Base-by-base conservation (phyloP, 2,888 invertebrate genomes). In the Doris montereyensis region DNA sequence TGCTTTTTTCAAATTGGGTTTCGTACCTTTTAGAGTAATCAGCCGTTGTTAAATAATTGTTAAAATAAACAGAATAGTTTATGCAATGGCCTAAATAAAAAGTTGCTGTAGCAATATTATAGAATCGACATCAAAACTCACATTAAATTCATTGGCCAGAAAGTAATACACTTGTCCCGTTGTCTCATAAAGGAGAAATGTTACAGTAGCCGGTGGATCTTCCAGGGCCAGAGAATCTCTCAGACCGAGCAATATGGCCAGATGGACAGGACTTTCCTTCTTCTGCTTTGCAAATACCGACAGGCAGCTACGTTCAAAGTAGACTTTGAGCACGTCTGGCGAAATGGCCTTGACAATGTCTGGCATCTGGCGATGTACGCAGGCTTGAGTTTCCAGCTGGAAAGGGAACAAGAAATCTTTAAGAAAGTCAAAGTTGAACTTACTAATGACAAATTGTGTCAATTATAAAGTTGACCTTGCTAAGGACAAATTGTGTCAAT, bases 181-280 rank as follows among this genome's bases (percentile, higher is more conserved):
- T 8, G 85, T 75, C 32, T 85, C 78, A 74, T 85, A 84, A 65
- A 90, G 79, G 35, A 88, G 58, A 13, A 79, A 62, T 2, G 86
- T 84, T 4, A 88, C 86, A 28, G 87, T 82, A 76, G 87, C 86
- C 3, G 90, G 89, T 4, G 88, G 89, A 78, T 89, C 88, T 5
- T 81, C 78, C 1, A 89, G 84, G 57, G 78, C 72, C 68, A 90
- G 83, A n/a, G 89, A 87, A 65, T 80, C 81, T 74, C 82, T 78
- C 34, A 89, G 82, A 41, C 89, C 89, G 35, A 77, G 78, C 52
- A 89, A 78, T 1, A 85, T 76, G 65, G 75, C 34, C 32, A 78
- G 32, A 8, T 77, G 78, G 21, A 77, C 35, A 0, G 34, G 28
- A 2, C 17, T 52, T n/a, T 78, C 73, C 0, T 17, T 58, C 35